phyloP scores from a whole-genome alignment of 2,113 vertebrate genomes.

The Dryoscopus gambensis region DNA sequence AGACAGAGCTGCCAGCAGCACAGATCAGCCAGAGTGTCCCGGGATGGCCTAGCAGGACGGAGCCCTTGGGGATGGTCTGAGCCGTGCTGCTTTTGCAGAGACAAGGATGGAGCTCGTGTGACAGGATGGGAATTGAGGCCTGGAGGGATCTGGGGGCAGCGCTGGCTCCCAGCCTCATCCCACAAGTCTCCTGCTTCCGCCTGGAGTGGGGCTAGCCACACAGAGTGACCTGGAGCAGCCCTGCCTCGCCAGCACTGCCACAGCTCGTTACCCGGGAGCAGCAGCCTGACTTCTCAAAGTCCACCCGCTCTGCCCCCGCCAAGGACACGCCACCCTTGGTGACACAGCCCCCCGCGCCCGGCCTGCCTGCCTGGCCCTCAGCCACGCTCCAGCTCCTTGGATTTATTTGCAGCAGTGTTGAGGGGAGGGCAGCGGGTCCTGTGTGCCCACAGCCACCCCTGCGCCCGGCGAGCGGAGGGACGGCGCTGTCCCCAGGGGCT shows the following conservation, averaged over 20 bases:
- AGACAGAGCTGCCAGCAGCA: neutral
- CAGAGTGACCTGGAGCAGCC: neutral
- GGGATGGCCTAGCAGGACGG: rapidly evolving
- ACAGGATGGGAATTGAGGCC: neutral
- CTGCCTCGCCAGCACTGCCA: neutral
- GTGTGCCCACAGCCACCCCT: neutral
- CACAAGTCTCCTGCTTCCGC: neutral
- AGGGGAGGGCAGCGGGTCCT: neutral
- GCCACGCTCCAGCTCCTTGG: neutral
- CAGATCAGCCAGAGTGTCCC: rapidly evolving
- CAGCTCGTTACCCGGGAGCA: neutral
- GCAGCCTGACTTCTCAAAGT: neutral
- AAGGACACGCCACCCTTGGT: neutral
- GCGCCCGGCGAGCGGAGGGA: neutral
- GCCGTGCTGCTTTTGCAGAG: neutral
- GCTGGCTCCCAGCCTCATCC: neutral
- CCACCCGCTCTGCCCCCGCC: neutral
- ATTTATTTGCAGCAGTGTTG: neutral
- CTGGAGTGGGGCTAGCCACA: rapidly evolving
- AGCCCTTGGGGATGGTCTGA: neutral
- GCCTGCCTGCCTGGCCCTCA: neutral
- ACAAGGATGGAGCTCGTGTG: neutral
- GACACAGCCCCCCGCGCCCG: neutral
- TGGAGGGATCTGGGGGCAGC: neutral
- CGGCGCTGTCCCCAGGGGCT: rapidly evolving